Conservation (phyloP, 2,888 invertebrate genomes). For the Zelleria hepariella region DNA sequence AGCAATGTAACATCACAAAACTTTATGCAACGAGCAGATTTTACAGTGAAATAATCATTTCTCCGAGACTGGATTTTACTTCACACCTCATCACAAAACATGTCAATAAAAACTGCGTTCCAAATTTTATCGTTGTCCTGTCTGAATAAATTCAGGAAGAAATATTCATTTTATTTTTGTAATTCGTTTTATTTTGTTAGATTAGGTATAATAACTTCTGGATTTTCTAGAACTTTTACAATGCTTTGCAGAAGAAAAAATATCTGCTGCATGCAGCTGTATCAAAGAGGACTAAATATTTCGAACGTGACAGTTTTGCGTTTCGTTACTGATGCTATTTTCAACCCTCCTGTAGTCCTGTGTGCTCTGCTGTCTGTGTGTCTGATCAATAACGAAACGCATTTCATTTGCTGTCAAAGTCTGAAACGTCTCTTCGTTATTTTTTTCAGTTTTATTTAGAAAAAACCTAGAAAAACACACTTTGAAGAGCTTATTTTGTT, state of each 20-base stretch:
- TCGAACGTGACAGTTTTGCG: neutral
- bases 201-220: too few species aligned
- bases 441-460: constrained; percentile 11
- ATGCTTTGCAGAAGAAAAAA: too few species aligned
- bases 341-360: too few species aligned
- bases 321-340: neutral
- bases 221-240: too few species aligned
- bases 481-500: constrained; percentile 3
- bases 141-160: too few species aligned
- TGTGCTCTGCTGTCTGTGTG: too few species aligned
- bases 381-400: neutral
- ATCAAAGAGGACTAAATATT: neutral
- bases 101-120: constrained; percentile 54
- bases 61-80: constrained; percentile 48
- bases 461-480: constrained; percentile 15
- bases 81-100: constrained; percentile 73
- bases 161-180: too few species aligned
- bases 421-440: constrained; percentile 13
- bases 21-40: constrained; percentile 42
- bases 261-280: too few species aligned
- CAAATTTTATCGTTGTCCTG: too few species aligned
- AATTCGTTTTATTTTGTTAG: too few species aligned
- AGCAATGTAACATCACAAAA: constrained; percentile 58
- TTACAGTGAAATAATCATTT: constrained; percentile 43
- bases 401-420: constrained; percentile 4